Evolutionary conservation across 2,113 vertebrate genomes (phyloP), one percentile per base, ranked within the genome.

Genomic region (Lutjanus erythropterus): DNA sequence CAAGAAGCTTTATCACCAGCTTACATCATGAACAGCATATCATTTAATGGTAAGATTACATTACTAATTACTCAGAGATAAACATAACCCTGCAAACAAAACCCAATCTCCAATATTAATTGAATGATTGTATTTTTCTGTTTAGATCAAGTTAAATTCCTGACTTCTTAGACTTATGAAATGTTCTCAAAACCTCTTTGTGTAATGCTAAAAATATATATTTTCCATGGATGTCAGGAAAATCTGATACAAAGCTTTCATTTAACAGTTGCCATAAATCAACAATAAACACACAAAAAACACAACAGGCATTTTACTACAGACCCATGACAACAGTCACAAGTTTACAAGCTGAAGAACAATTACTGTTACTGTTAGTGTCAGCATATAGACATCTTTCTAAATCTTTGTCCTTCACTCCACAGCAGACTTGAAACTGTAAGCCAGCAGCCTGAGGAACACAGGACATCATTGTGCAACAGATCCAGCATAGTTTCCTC

Each of bases 321-420:
- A 58, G 44, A 8, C 62, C 75, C 86, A 81, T 78, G 80, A 87
- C 71, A 67, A n/a, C 75, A 85, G 85, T 91, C 83, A 90, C 79
- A 84, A 53, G 70, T 81, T 83, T 46, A 74, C 71, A 68, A 19
- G 23, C 44, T 27, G 9, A 46, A 31, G 65, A 75, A 55, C 49
- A 58, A 39, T 76, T 39, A 52, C 53, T 41, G 59, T 75, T 12
- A 47, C 71, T n/a, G n/a, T n/a, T n/a, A n/a, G n/a, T n/a, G n/a
- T 72, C 37, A 67, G 56, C 55, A 31, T 33, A 21, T 49, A 74
- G 46, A 31, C 14, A 6, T 42, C 5, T 29, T 47, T 27, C 39
- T 19, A 62, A 25, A 68, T 46, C 39, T 49, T 59, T 88, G 42
- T 35, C 52, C 77, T 89, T 80, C 75, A 71, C 41, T 71, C 68